phyloP scores from a whole-genome alignment of 2,888 invertebrate genomes.

The Chrysodeixis includens region DNA sequence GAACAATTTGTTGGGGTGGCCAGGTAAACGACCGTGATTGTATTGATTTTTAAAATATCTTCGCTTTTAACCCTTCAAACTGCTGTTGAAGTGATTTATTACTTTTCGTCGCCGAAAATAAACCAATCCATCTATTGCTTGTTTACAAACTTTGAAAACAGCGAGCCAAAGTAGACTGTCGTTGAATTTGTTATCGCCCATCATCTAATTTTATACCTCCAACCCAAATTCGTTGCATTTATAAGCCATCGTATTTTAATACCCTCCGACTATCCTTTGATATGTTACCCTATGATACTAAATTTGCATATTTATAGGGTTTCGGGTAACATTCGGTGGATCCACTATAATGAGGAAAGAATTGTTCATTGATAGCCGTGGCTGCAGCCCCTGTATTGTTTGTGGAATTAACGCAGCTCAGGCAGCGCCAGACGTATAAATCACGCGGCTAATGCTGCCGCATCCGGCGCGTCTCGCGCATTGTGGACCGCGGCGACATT shows the following conservation, averaged over 20 bases:
- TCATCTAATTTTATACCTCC: background rate
- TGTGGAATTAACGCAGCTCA: conserved; percentile 79
- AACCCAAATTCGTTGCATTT: conserved; percentile 39
- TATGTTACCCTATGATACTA: conserved; percentile 64
- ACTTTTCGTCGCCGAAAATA: conserved; percentile 8
- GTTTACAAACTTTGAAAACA: background rate
- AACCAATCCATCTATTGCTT: background rate
- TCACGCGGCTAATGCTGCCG: conserved; percentile 84
- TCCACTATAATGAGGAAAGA: conserved; percentile 59
- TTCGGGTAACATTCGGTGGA: conserved; percentile 64
- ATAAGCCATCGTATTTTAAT: conserved; percentile 71
- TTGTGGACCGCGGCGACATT: conserved; percentile 72
- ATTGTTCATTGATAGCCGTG: conserved; percentile 59
- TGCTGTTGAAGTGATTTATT: conserved; percentile 21
- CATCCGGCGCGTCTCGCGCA: conserved; percentile 83
- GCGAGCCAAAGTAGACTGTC: background rate
- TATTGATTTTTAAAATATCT: conserved; percentile 84
- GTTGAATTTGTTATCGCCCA: background rate
- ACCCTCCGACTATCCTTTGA: conserved; percentile 69
- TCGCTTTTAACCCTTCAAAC: conserved; percentile 70
- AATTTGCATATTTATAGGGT: conserved; percentile 76
- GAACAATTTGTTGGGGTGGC: conserved; percentile 84
- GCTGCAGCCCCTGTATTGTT: conserved; percentile 76
- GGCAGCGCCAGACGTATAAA: conserved; percentile 86
- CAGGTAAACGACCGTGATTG: conserved; percentile 85